Percentiles rank a stretch among this genome's conserved stretches.
phyloP scores from a whole-genome alignment of 2,888 invertebrate species.

The Himalopsyche tibetana region DNA sequence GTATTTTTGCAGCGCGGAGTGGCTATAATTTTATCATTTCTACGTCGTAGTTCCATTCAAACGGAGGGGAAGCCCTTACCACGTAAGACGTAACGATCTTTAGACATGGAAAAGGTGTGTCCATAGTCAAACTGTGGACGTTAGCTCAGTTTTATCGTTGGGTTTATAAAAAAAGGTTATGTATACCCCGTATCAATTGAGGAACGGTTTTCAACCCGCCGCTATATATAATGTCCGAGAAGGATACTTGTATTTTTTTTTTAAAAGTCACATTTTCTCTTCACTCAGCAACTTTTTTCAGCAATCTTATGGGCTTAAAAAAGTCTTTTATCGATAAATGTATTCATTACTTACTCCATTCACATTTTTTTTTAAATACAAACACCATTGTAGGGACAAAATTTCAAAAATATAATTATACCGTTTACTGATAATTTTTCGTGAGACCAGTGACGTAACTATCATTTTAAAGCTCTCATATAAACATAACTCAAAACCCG shows the following conservation, averaged over 20 bases:
- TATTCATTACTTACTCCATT: too few relatives aligned
- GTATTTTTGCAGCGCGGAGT: constrained; percentile 16
- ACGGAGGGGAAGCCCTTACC: constrained; percentile 14
- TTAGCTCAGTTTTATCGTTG: constrained; percentile 58
- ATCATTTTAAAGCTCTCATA: too few relatives aligned
- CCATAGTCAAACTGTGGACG: constrained; percentile 49
- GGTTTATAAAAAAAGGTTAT: constrained; percentile 35
- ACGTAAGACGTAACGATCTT: constrained; percentile 46
- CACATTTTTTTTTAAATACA: too few relatives aligned
- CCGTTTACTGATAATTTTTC: too few relatives aligned
- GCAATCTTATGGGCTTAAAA: too few relatives aligned
- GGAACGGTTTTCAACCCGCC: constrained; percentile 5
- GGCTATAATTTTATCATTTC: constrained; percentile 26
- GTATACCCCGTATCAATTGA: constrained; percentile 20
- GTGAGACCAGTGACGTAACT: too few relatives aligned
- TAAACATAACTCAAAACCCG: too few relatives aligned
- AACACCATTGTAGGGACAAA: too few relatives aligned
- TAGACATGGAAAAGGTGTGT: constrained; percentile 64
- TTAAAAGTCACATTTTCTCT: background rate
- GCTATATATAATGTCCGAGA: background rate
- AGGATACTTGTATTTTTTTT: background rate
- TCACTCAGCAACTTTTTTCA: too few relatives aligned
- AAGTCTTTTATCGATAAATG: too few relatives aligned
- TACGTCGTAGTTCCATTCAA: constrained; percentile 19
- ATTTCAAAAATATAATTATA: too few relatives aligned